Percentiles rank a stretch among this genome's conserved stretches.
phyloP scores from a whole-genome alignment of 2,888 invertebrate species.

The Napeogenes sylphis region DNA sequence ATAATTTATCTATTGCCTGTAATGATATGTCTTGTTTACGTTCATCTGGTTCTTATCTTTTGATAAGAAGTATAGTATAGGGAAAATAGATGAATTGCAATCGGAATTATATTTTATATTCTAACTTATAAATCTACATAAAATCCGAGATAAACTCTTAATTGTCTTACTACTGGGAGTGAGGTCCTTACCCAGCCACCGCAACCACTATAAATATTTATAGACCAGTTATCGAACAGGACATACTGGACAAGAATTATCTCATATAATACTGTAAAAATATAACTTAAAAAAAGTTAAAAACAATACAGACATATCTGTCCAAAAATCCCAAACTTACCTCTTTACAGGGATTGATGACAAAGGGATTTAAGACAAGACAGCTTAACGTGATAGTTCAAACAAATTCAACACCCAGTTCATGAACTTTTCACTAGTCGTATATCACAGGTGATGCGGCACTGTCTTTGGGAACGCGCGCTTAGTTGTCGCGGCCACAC shows the following conservation, averaged over 20 bases:
- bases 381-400: slow-evolving; percentile 66
- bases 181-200: slow-evolving; percentile 39
- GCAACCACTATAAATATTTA: slow-evolving; percentile 58
- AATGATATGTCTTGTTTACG: background rate
- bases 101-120: slow-evolving; percentile 4
- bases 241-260: slow-evolving; percentile 45
- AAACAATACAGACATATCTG: slow-evolving; percentile 1
- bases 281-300: slow-evolving; percentile 12
- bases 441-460: slow-evolving; percentile 68
- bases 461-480: slow-evolving; percentile 65
- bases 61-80: background rate
- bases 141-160: slow-evolving; percentile 33
- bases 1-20: background rate
- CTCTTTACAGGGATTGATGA: slow-evolving; percentile 43
- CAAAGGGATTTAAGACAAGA: slow-evolving; percentile 40
- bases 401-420: slow-evolving; percentile 74
- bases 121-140: slow-evolving; percentile 22
- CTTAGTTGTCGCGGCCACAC: slow-evolving; percentile 74
- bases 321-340: slow-evolving; percentile 46
- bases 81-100: background rate
- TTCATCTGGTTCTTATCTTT: too few species aligned
- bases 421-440: slow-evolving; percentile 76
- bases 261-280: slow-evolving; percentile 20
- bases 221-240: slow-evolving; percentile 65
- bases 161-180: slow-evolving; percentile 40